phyloP scores from a whole-genome alignment of 2,113 vertebrate species.

The Ceyx melanurus region DNA sequence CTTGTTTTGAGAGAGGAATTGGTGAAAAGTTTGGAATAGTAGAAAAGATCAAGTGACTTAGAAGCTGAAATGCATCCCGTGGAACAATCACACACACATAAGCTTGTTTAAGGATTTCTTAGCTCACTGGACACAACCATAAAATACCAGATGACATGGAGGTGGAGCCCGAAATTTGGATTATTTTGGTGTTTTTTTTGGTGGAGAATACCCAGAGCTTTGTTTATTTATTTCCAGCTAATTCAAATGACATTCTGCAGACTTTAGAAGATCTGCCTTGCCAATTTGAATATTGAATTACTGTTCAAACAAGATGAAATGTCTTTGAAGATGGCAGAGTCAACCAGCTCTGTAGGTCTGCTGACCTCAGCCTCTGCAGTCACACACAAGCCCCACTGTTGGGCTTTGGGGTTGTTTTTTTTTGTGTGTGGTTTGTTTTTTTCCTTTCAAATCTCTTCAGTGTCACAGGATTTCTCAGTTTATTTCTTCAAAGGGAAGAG shows the following conservation, averaged over 20 bases:
- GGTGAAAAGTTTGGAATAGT: neutral
- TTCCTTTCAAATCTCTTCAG: neutral
- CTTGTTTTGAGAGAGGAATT: neutral
- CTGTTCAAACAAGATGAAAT: neutral
- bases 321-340: neutral
- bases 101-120: neutral
- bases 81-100: accelerated
- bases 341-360: neutral
- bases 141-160: neutral
- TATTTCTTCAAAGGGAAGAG: neutral
- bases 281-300: neutral
- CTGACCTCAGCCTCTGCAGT: neutral
- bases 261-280: neutral
- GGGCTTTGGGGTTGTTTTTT: neutral
- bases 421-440: neutral
- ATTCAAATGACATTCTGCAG: neutral
- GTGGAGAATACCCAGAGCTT: neutral
- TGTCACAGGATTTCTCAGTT: neutral
- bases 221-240: neutral
- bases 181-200: neutral
- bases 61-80: neutral
- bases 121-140: neutral
- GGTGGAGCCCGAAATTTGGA: neutral
- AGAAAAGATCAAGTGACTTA: neutral
- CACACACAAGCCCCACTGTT: neutral